Percentiles rank a stretch among this genome's conserved stretches.
Evolutionary conservation across 2,113 vertebrate species (phyloP).

Genomic region (Narcine bancroftii): DNA sequence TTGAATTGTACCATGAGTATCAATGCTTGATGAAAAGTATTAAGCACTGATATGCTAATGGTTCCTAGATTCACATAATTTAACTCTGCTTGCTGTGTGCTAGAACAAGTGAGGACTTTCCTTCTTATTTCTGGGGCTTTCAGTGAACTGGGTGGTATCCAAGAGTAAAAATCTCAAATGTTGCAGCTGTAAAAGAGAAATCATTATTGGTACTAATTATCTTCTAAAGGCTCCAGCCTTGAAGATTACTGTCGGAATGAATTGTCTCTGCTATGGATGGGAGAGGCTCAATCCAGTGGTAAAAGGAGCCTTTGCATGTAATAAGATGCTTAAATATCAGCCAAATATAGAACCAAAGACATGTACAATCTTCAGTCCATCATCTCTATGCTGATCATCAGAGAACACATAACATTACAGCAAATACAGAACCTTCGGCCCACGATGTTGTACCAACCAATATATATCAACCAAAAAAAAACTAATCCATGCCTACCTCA

Average conservation of each 20-base stretch:
- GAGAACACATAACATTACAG: too few relatives aligned
- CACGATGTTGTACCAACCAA: too few relatives aligned
- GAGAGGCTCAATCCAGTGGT: not conserved
- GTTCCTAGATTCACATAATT: not conserved
- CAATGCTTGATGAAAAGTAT: constrained; percentile 29
- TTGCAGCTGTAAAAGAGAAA: constrained; percentile 29
- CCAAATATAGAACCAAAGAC: too few relatives aligned
- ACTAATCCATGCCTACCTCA: too few relatives aligned
- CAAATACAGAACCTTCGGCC: too few relatives aligned
- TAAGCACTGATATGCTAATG: constrained; percentile 4
- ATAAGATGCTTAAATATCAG: not conserved
- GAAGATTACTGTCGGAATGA: not conserved
- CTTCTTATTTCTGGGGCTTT: constrained; percentile 20
- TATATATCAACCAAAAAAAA: too few relatives aligned
- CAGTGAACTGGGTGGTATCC: constrained; percentile 16
- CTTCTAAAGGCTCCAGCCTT: not conserved
- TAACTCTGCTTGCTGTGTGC: not conserved
- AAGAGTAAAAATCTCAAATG: constrained; percentile 5
- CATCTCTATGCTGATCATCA: too few relatives aligned
- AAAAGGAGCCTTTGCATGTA: not conserved
- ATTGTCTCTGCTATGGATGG: not conserved
- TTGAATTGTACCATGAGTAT: not conserved
- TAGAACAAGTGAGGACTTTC: constrained; percentile 28
- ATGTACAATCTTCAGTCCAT: too few relatives aligned
- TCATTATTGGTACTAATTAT: constrained; percentile 29